phyloP scores from a whole-genome alignment of 2,113 vertebrate genomes.

The Bungarus multicinctus region DNA sequence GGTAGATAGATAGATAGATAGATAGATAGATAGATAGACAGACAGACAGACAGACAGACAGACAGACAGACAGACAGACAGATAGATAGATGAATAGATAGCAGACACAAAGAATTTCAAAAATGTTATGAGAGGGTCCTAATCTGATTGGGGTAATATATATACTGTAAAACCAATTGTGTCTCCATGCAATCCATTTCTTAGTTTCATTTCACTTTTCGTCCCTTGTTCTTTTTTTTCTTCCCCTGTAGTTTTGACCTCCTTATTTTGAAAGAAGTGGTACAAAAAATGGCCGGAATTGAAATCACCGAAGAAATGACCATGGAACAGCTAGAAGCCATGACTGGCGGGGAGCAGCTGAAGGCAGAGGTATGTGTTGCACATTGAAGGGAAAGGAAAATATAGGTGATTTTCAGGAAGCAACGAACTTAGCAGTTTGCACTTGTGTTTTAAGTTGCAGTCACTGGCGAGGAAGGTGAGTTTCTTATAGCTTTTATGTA shows the following conservation, averaged over 20 bases:
- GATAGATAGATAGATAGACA: too few relatives aligned
- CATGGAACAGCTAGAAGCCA: conserved; percentile 93
- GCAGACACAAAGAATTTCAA: too few relatives aligned
- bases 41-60: too few relatives aligned
- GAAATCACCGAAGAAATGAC: conserved; percentile 99
- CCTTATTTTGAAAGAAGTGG: conserved; percentile 97
- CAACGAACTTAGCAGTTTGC: not conserved
- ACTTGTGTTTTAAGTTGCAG: not conserved
- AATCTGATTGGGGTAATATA: not conserved
- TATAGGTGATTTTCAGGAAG: not conserved
- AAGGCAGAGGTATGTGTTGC: conserved; percentile 88
- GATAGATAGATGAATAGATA: too few relatives aligned
- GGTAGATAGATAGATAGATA: too few relatives aligned
- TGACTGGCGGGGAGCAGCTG: conserved; percentile 97
- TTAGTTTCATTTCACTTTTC: not conserved
- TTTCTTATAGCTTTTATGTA: not conserved
- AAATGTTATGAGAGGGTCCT: not conserved
- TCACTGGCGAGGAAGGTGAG: not conserved
- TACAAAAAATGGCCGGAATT: conserved; percentile 99
- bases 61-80: too few relatives aligned
- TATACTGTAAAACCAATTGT: not conserved
- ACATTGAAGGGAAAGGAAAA: not conserved
- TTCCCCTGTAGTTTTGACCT: conserved; percentile 86
- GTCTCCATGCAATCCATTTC: not conserved
- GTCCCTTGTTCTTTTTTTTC: conserved; percentile 20